Conservation (phyloP, 2,113 vertebrate species). For the Lepisosteus oculatus region DNA sequence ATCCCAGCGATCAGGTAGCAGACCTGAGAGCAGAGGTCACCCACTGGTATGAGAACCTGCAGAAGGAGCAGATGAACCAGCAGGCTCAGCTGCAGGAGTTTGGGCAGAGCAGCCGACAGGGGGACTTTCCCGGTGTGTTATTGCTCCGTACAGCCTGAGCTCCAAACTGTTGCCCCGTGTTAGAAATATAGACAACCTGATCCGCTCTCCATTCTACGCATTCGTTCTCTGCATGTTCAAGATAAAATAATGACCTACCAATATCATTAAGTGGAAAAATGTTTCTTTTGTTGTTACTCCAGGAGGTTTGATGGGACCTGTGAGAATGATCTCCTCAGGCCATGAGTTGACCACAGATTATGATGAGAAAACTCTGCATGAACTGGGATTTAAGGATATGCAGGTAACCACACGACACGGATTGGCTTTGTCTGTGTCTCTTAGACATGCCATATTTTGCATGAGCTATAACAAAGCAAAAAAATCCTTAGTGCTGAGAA, state of each 20-base stretch:
- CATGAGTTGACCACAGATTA: slow-evolving; percentile 97
- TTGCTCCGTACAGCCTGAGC: neutral
- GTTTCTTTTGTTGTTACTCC: slow-evolving; percentile 34
- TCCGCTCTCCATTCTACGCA: too few species aligned
- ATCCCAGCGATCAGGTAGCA: slow-evolving; percentile 95
- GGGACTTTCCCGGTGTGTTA: slow-evolving; percentile 85
- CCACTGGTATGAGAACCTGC: slow-evolving; percentile 98
- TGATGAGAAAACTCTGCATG: slow-evolving; percentile 95
- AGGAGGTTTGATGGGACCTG: slow-evolving; percentile 97
- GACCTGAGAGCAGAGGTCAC: slow-evolving; percentile 96
- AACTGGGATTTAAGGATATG: slow-evolving; percentile 98
- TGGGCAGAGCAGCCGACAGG: slow-evolving; percentile 88
- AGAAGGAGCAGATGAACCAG: slow-evolving; percentile 97
- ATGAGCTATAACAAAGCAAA: too few species aligned
- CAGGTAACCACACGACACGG: slow-evolving; percentile 68
- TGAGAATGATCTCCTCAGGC: slow-evolving; percentile 97
- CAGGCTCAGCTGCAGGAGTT: slow-evolving; percentile 98
- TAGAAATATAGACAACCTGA: neutral
- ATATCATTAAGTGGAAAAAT: slow-evolving; percentile 8
- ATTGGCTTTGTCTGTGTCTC: too few species aligned
- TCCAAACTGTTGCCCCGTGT: neutral
- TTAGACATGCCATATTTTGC: too few species aligned
- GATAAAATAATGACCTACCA: neutral
- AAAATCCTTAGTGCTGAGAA: too few species aligned
- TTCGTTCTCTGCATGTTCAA: neutral